These are phyloP conservation scores for Chrysolophus pictus DNA, from an alignment of 2,797 vertebrate genomes.

Conservation along the genomic window DNA sequence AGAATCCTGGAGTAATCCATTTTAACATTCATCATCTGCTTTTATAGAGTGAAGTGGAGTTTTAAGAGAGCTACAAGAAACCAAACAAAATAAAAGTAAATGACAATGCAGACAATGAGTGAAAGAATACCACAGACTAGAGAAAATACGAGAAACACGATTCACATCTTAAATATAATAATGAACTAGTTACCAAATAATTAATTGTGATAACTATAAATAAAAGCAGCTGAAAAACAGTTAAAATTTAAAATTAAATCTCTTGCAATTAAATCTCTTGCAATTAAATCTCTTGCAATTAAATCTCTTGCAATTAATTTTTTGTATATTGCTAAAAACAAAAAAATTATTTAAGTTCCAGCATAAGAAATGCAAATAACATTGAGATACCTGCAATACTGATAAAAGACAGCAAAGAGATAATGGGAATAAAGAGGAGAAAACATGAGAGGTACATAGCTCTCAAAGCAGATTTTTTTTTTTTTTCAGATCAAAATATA, in stretches of 20 bases:
- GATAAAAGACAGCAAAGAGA: not conserved
- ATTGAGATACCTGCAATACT: not conserved
- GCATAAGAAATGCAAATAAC: not conserved
- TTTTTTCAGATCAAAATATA: not conserved
- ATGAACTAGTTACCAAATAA: fast-evolving
- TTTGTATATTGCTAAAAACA: not conserved
- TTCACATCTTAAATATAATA: not conserved
- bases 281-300: not conserved
- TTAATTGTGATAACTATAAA: not conserved
- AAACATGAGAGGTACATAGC: not conserved
- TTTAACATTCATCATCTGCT: not conserved
- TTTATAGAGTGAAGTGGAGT: not conserved
- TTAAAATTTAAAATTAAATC: not conserved
- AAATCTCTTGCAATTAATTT: not conserved
- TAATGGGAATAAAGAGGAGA: not conserved
- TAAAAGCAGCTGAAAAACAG: not conserved
- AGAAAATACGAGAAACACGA: not conserved
- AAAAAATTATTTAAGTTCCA: not conserved
- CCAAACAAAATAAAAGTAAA: not conserved
- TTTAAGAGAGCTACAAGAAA: not conserved
- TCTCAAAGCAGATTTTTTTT: not conserved
- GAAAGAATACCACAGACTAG: not conserved
- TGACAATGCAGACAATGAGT: not conserved
- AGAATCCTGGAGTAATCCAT: not conserved
- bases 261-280: not conserved